Percentiles rank a stretch among this genome's conserved stretches.
These are phyloP conservation scores for Acropora tenuis DNA, from an alignment of 64 coral and sea anemone species.

Conservation along the genomic window DNA sequence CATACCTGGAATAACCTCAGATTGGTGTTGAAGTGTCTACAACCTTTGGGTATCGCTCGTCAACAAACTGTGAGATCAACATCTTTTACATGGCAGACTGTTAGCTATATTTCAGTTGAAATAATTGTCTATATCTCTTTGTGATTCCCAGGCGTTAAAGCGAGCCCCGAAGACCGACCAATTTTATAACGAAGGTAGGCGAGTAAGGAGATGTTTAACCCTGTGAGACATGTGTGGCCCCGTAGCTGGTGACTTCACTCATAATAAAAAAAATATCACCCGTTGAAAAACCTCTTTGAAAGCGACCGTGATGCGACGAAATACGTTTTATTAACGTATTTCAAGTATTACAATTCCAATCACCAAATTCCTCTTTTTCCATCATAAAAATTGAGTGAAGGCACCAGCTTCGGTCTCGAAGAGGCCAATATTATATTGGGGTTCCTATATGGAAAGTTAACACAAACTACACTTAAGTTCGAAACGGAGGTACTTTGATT, in stretches of 20 bases:
- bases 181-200: slow-evolving; percentile 47
- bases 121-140: slow-evolving; percentile 7
- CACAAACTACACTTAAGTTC: no score
- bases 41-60: slow-evolving; percentile 4
- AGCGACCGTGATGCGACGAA: background rate
- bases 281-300: background rate
- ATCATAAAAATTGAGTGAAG: slow-evolving; percentile 1
- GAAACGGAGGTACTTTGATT: no score
- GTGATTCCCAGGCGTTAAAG: slow-evolving; percentile 37
- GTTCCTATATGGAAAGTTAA: no score
- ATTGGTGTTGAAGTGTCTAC: background rate
- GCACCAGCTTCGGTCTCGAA: background rate
- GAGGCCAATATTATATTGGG: no score
- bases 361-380: background rate
- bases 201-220: background rate
- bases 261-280: slow-evolving; percentile 49
- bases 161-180: slow-evolving; percentile 25
- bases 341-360: background rate
- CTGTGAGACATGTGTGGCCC: background rate
- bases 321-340: background rate
- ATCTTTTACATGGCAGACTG: background rate
- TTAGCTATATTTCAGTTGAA: no score
- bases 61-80: slow-evolving; percentile 36
- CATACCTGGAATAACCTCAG: background rate
- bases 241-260: slow-evolving; percentile 22